Percentiles rank a stretch among this genome's conserved stretches.
Conservation (phyloP, 1,140 invertebrate genomes). For the Drosophila busckii region DNA sequence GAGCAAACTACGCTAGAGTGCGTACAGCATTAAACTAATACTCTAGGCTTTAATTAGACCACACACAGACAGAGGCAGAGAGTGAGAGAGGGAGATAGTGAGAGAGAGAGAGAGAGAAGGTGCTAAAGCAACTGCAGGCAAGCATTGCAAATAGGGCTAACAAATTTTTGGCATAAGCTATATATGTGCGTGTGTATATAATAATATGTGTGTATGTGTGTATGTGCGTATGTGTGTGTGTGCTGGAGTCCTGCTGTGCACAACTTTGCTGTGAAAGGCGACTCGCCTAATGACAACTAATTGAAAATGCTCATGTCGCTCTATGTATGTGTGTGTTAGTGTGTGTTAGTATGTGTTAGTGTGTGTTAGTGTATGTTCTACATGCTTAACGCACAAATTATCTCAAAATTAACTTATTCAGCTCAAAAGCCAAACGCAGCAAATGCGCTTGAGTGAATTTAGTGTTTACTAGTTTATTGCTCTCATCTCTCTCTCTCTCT, state of each 20-base stretch:
- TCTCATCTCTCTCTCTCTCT: not conserved
- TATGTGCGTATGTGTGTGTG: no score
- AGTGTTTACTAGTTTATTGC: not conserved
- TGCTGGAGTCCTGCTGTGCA: no score
- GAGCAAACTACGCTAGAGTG: slow-evolving; percentile 56
- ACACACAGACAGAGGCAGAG: slow-evolving; percentile 12
- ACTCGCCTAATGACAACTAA: slow-evolving; percentile 58
- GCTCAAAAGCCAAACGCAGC: slow-evolving; percentile 45
- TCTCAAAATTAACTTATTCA: slow-evolving; percentile 66
- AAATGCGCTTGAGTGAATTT: slow-evolving; percentile 22
- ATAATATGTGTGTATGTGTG: no score
- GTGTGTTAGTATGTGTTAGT: not conserved
- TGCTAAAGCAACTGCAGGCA: no score
- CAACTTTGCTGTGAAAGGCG: slow-evolving; percentile 36
- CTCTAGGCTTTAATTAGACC: slow-evolving; percentile 67
- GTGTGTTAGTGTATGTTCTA: slow-evolving; percentile 7
- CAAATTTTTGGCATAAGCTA: no score
- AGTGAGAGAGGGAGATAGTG: no score
- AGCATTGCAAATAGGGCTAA: no score
- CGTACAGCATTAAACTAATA: slow-evolving; percentile 52
- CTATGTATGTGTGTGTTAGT: not conserved
- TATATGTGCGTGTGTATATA: no score
- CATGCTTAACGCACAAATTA: slow-evolving; percentile 69
- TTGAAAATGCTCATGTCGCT: slow-evolving; percentile 44
- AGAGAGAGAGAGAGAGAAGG: no score